Base-by-base conservation (phyloP, 2,797 vertebrate genomes). In the Carapus acus region DNA sequence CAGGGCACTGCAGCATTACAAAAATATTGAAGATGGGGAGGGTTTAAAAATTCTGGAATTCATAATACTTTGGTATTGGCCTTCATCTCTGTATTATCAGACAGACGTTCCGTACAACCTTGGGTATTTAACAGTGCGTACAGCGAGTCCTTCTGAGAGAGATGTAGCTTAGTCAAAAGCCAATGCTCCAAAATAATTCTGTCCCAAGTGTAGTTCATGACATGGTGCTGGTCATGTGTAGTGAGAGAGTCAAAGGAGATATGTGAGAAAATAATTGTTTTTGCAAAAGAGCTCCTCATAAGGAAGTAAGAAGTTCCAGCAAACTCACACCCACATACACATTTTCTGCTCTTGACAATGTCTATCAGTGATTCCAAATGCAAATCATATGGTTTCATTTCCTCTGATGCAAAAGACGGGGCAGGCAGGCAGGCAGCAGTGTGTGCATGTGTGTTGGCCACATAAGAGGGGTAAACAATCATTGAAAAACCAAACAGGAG, bases 391-490 rank as follows among this genome's bases (percentile, higher is more conserved):
- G 29, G 58, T 59, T 74, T 63, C 6, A 61, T 62, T 69, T 75
- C 65, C 51, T 74, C 65, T 51, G 62, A 77, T 69, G 79, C 66
- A 82, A 80, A 79, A 73, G n/a, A n/a, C n/a, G 59, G 24, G 19
- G 43, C 0, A 3, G n/a, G n/a, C n/a, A 18, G 15, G 55, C 34
- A 58, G 54, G 43, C 54, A 65, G 50, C 31, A 52, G 48, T 44
- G 38, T 50, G 52, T 22, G 34, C n/a, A 48, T 45, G 60, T 62
- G 39, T 36, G 56, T 20, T 44, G 21, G 54, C 64, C 38, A 43
- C 34, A 18, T 58, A 11, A 43, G 4, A 9, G 24, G 9, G 62
- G 54, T 51, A 59, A 19, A 6, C 66, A 79, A 58, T 67, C 70
- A 65, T 49, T 71, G 56, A 49, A 77, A 68, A 63, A 56, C 68